Conservation (phyloP, 2,888 invertebrate genomes). For the Pseudanteris insignis region DNA sequence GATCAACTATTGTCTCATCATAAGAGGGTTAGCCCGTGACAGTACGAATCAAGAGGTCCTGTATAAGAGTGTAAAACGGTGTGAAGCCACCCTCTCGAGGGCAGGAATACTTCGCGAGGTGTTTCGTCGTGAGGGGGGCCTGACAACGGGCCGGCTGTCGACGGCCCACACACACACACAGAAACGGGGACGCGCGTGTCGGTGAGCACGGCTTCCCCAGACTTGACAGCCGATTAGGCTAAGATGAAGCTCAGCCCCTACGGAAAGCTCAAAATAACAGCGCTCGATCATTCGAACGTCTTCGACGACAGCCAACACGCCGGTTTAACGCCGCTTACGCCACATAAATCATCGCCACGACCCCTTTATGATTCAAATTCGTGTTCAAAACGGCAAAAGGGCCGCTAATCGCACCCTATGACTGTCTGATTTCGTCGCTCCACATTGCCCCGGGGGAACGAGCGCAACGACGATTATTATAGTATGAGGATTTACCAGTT, state of each 20-base stretch:
- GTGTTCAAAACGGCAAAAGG: too few species aligned
- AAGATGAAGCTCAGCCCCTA: conserved; percentile 58
- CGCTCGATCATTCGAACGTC: conserved; percentile 63
- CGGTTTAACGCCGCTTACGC: conserved; percentile 35
- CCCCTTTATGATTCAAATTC: conserved; percentile 26
- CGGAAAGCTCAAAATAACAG: conserved; percentile 67
- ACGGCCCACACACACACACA: conserved; percentile 32
- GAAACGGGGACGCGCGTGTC: conserved; percentile 30
- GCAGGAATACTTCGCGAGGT: conserved; percentile 60
- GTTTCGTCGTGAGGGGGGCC: conserved; percentile 57
- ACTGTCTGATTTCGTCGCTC: too few species aligned
- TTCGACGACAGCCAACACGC: conserved; percentile 54
- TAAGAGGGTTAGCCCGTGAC: too few species aligned
- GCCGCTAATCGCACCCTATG: too few species aligned
- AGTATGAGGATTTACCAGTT: too few species aligned
- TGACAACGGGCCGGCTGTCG: conserved; percentile 48
- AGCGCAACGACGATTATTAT: too few species aligned
- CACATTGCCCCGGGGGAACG: too few species aligned
- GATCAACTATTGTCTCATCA: too few species aligned
- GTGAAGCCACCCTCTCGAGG: conserved; percentile 64
- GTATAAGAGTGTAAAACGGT: conserved; percentile 66
- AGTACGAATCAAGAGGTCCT: conserved; percentile 64
- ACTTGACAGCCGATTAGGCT: conserved; percentile 64
- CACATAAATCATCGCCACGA: conserved; percentile 21
- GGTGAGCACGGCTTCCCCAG: conserved; percentile 7